Evolutionary conservation across 1,140 invertebrate species (phyloP).

Genomic region (Homarus americanus): DNA sequence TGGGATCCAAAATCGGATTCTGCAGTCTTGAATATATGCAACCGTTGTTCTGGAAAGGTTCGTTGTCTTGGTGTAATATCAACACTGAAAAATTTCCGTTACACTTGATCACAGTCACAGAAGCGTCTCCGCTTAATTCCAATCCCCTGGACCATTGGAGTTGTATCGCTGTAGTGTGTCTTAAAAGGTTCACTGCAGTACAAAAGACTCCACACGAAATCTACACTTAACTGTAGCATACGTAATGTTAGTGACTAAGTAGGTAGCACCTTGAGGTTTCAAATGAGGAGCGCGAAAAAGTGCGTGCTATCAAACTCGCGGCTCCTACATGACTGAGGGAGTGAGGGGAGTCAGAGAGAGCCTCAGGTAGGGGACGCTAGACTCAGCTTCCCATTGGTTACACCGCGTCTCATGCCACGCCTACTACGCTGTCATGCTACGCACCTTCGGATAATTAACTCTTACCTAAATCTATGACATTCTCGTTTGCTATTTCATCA

Average conservation of each 20-base stretch:
- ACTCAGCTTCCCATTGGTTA: constrained; percentile 14
- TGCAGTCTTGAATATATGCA: constrained; percentile 4
- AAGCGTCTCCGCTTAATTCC: constrained; percentile 54
- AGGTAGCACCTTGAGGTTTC: constrained; percentile 72
- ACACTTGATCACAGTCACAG: constrained; percentile 66
- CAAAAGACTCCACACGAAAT: constrained; percentile 54
- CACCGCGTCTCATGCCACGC: constrained; percentile 32
- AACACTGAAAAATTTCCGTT: constrained; percentile 32
- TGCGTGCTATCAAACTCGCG: constrained; percentile 60
- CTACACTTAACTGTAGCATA: constrained; percentile 70
- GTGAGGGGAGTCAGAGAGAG: constrained; percentile 66
- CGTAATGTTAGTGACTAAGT: constrained; percentile 71
- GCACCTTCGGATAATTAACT: constrained; percentile 21
- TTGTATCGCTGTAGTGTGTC: constrained; percentile 21
- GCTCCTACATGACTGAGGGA: constrained; percentile 72
- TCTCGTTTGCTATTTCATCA: background rate
- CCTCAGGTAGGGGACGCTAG: constrained; percentile 64
- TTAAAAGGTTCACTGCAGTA: constrained; percentile 42
- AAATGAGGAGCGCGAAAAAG: constrained; percentile 70
- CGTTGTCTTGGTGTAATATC: constrained; percentile 42
- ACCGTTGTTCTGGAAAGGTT: constrained; percentile 41
- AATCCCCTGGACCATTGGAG: constrained; percentile 33
- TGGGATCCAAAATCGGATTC: constrained; percentile 6
- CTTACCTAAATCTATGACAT: constrained; percentile 4
- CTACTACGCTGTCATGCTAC: constrained; percentile 20